phyloP scores from a whole-genome alignment of 2,113 vertebrate genomes.

The Centrocercus urophasianus region DNA sequence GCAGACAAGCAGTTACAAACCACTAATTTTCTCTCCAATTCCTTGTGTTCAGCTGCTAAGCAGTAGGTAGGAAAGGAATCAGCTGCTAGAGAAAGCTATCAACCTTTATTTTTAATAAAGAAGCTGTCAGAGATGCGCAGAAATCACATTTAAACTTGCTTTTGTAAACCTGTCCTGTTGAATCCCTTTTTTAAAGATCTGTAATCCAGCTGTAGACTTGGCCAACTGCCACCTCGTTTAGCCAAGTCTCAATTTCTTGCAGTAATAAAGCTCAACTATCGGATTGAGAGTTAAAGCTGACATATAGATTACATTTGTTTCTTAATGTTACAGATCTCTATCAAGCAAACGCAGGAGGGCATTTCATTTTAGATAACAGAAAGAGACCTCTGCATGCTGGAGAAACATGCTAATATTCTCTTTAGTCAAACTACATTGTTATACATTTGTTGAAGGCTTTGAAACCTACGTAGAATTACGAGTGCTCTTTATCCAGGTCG shows the following conservation, averaged over 20 bases:
- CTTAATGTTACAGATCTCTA: not conserved
- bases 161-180: not conserved
- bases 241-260: not conserved
- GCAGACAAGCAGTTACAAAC: not conserved
- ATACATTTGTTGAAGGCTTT: not conserved
- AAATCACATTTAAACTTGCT: not conserved
- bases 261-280: not conserved
- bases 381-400: not conserved
- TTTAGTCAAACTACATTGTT: not conserved
- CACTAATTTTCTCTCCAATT: constrained; percentile 7
- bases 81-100: not conserved
- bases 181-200: not conserved
- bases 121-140: not conserved
- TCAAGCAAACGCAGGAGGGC: not conserved
- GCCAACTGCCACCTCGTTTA: not conserved
- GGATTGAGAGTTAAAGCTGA: not conserved
- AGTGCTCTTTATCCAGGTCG: not conserved
- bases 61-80: not conserved
- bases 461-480: not conserved
- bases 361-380: not conserved
- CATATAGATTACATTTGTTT: not conserved
- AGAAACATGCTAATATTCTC: not conserved
- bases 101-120: not conserved
- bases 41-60: not conserved
- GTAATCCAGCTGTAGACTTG: not conserved